Percentiles rank a stretch among this genome's conserved stretches.
phyloP scores from a whole-genome alignment of 2,113 vertebrate species.

The Coreoperca whiteheadi region DNA sequence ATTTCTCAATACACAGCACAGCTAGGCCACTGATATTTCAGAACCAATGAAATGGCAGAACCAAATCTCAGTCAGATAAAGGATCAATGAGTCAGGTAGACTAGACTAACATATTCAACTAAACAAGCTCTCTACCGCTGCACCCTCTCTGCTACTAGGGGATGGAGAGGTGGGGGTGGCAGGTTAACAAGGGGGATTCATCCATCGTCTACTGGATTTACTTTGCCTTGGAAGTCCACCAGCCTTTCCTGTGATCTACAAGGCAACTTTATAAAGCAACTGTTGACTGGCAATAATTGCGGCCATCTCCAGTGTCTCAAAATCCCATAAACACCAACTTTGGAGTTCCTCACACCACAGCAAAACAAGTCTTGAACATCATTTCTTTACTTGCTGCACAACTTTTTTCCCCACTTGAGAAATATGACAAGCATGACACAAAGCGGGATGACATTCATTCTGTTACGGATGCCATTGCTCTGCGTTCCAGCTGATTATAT shows the following conservation, averaged over 20 bases:
- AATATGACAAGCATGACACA: conserved; percentile 18
- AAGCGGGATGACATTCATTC: conserved; percentile 32
- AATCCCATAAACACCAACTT: conserved; percentile 50
- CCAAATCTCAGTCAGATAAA: no score
- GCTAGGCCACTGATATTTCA: no score
- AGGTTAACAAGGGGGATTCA: no score
- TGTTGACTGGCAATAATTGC: conserved; percentile 37
- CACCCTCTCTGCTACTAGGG: no score
- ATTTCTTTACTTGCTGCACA: neutral
- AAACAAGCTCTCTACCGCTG: no score
- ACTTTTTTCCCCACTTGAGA: neutral
- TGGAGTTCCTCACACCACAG: conserved; percentile 28
- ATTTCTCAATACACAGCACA: no score
- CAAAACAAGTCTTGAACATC: conserved; percentile 26
- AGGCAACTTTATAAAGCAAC: conserved; percentile 37
- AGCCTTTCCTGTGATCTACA: conserved; percentile 29
- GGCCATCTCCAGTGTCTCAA: conserved; percentile 17
- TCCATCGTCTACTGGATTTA: conserved; percentile 8
- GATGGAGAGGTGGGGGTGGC: no score
- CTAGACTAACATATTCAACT: no score
- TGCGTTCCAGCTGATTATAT: conserved; percentile 31
- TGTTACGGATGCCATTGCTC: conserved; percentile 15
- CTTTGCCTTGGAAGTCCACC: conserved; percentile 44
- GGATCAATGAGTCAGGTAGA: no score
- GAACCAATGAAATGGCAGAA: no score